phyloP scores from a whole-genome alignment of 2,888 invertebrate species.

The Clostera curtula region DNA sequence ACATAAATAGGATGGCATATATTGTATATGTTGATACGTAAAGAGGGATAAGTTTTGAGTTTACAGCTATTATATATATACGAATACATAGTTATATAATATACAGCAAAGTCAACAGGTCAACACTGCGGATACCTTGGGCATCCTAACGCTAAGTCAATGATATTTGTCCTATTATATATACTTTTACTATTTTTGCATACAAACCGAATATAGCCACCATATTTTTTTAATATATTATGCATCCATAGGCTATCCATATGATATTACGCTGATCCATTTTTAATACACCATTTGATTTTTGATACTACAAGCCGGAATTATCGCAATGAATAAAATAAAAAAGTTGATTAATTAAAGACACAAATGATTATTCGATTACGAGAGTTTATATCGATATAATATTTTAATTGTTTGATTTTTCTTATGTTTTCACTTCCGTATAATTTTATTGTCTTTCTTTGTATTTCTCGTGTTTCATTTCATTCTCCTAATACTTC shows the following conservation, averaged over 20 bases:
- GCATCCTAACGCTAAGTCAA: slow-evolving; percentile 72
- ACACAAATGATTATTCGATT: slow-evolving; percentile 44
- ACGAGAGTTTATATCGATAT: slow-evolving; percentile 35
- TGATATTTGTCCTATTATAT: slow-evolving; percentile 60
- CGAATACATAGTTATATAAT: slow-evolving; percentile 31
- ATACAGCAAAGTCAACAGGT: slow-evolving; percentile 59
- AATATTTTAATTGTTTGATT: slow-evolving; percentile 27
- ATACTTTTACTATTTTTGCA: slow-evolving; percentile 67
- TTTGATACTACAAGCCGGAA: slow-evolving; percentile 52
- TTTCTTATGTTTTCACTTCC: slow-evolving; percentile 36
- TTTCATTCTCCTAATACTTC: slow-evolving; percentile 63
- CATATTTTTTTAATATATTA: slow-evolving; percentile 45
- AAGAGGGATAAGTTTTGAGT: slow-evolving; percentile 71
- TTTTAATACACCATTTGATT: slow-evolving; percentile 45
- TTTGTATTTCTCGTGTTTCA: slow-evolving; percentile 31
- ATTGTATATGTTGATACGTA: slow-evolving; percentile 26
- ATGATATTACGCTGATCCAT: slow-evolving; percentile 46
- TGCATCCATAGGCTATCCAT: slow-evolving; percentile 59
- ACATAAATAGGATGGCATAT: slow-evolving; percentile 34
- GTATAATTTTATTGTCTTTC: slow-evolving; percentile 38
- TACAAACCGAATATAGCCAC: slow-evolving; percentile 61
- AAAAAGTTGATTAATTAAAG: slow-evolving; percentile 19
- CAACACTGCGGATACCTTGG: slow-evolving; percentile 68
- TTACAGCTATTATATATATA: slow-evolving; percentile 48
- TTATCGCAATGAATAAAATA: slow-evolving; percentile 22